phyloP scores from a whole-genome alignment of 2,888 invertebrate genomes.

The Zelleria hepariella region DNA sequence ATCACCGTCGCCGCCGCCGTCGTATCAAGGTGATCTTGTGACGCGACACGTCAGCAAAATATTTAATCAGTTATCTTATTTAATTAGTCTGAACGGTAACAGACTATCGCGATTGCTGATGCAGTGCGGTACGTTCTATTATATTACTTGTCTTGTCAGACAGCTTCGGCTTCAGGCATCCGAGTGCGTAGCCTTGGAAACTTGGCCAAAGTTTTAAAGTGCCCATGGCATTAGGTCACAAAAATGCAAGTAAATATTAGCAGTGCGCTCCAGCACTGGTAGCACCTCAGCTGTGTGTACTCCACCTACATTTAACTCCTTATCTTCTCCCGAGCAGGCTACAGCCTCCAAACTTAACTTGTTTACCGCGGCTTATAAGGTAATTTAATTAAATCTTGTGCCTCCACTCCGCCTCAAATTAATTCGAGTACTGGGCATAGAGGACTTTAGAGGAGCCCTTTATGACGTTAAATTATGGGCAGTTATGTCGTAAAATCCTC shows the following conservation, averaged over 20 bases:
- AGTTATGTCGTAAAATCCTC: not conserved
- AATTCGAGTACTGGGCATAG: conserved; percentile 3
- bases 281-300: not conserved
- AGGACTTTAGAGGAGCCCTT: not conserved
- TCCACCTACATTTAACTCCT: conserved; percentile 20
- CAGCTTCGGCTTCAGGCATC: not conserved
- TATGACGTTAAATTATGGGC: not conserved
- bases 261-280: not conserved
- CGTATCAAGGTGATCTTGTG: not conserved
- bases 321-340: conserved; percentile 45
- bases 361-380: conserved; percentile 38
- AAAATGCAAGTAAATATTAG: not conserved
- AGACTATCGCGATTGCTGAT: not conserved
- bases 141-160: not conserved
- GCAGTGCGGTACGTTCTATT: not conserved
- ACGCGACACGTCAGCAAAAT: not conserved
- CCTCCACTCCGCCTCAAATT: conserved; percentile 9
- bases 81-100: not conserved
- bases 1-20: not conserved
- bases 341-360: conserved; percentile 29
- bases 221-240: not conserved
- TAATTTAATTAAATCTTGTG: conserved; percentile 48
- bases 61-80: not conserved
- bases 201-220: not conserved
- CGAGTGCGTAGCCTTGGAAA: not conserved